Evolutionary conservation across 2,113 vertebrate genomes (phyloP).

Genomic region (Garra rufa): DNA sequence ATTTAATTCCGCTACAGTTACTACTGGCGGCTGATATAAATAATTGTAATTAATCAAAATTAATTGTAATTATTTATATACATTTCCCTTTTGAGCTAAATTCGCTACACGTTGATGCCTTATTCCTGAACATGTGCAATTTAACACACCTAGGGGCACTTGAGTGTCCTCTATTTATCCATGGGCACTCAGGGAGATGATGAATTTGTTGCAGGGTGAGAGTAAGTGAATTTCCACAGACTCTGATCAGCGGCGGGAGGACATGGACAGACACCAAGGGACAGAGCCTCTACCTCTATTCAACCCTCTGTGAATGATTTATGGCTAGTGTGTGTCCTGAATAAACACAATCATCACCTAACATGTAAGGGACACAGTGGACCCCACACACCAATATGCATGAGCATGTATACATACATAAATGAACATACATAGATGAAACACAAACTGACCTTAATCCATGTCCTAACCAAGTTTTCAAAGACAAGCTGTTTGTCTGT

Average conservation of each 20-base stretch:
- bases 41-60: too few relatives aligned
- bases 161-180: conserved; percentile 20
- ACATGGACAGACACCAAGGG: conserved; percentile 12
- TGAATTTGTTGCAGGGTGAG: conserved; percentile 18
- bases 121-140: conserved; percentile 33
- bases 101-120: too few relatives aligned
- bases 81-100: too few relatives aligned
- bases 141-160: conserved; percentile 38
- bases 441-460: conserved; percentile 7
- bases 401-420: not conserved
- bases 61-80: too few relatives aligned
- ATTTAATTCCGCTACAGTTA: too few relatives aligned
- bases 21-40: too few relatives aligned
- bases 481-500: not conserved
- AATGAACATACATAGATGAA: not conserved
- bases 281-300: not conserved
- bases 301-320: conserved; percentile 31
- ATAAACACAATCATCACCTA: conserved; percentile 18
- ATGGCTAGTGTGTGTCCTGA: conserved; percentile 24
- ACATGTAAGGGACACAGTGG: not conserved
- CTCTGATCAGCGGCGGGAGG: not conserved
- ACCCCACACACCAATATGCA: not conserved
- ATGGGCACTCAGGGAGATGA: conserved; percentile 21
- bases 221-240: conserved; percentile 24
- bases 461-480: conserved; percentile 6